phyloP scores from a whole-genome alignment of 2,888 invertebrate species.

The Tetranychus truncatus region DNA sequence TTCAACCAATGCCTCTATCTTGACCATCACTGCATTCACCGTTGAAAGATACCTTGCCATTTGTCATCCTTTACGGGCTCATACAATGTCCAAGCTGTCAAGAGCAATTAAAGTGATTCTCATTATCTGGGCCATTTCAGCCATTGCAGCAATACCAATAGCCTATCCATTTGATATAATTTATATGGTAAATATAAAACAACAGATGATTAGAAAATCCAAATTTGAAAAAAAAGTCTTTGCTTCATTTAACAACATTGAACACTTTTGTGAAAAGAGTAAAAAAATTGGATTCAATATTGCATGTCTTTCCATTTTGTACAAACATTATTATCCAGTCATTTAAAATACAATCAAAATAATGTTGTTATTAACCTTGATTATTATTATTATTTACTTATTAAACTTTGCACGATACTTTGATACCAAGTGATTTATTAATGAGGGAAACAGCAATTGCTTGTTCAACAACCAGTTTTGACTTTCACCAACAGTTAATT shows the following conservation, averaged over 20 bases:
- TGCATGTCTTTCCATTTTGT: not conserved
- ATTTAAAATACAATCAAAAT: too few relatives aligned
- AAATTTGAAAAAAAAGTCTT: not conserved
- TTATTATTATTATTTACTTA: too few relatives aligned
- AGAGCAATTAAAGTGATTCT: slow-evolving; percentile 61
- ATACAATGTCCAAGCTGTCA: slow-evolving; percentile 62
- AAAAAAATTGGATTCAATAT: too few relatives aligned
- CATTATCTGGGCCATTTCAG: slow-evolving; percentile 56
- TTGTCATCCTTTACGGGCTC: slow-evolving; percentile 62
- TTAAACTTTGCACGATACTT: too few relatives aligned
- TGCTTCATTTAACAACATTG: too few relatives aligned
- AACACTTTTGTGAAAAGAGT: too few relatives aligned
- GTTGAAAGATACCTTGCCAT: slow-evolving; percentile 69
- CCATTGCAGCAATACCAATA: slow-evolving; percentile 33
- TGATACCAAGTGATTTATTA: too few relatives aligned
- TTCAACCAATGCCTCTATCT: slow-evolving; percentile 52
- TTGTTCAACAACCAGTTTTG: too few relatives aligned
- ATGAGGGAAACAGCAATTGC: too few relatives aligned
- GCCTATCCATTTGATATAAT: slow-evolving; percentile 9
- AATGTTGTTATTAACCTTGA: too few relatives aligned
- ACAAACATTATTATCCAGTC: slow-evolving; percentile 2
- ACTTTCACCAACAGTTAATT: too few relatives aligned
- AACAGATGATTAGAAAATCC: not conserved
- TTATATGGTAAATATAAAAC: not conserved
- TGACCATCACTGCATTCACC: slow-evolving; percentile 63